Conservation (phyloP, 2,797 vertebrate genomes). For the Astyanax mexicanus region DNA sequence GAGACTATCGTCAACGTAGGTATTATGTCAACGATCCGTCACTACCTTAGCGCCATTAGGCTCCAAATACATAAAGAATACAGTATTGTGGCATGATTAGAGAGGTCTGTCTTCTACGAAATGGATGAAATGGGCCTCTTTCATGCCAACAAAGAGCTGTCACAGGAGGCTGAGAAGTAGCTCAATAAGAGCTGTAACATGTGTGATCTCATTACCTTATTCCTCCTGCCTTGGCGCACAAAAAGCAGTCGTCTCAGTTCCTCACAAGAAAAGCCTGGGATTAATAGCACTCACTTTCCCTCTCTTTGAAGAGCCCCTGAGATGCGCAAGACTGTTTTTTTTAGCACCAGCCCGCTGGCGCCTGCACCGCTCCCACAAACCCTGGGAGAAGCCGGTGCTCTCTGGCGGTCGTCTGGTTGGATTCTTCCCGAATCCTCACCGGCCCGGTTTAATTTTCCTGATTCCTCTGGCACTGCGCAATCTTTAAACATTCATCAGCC, state of each 20-base stretch:
- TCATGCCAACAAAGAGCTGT: slow-evolving; percentile 46
- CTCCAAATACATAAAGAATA: not conserved
- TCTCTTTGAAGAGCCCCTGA: slow-evolving; percentile 39
- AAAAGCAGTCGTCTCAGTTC: slow-evolving; percentile 51
- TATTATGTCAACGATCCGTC: not conserved
- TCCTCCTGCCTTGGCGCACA: slow-evolving; percentile 26
- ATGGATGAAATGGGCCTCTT: slow-evolving; percentile 29
- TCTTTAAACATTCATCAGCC: slow-evolving; percentile 49
- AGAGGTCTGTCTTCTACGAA: slow-evolving; percentile 32
- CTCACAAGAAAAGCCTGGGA: slow-evolving; percentile 63
- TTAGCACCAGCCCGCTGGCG: slow-evolving; percentile 15
- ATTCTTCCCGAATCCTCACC: slow-evolving; percentile 34
- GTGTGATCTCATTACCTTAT: slow-evolving; percentile 51
- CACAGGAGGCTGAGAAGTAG: slow-evolving; percentile 38
- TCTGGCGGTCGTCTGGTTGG: slow-evolving; percentile 29
- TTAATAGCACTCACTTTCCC: slow-evolving; percentile 68
- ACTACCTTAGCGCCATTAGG: not conserved
- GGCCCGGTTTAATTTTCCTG: slow-evolving; percentile 49
- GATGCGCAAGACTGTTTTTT: slow-evolving; percentile 38
- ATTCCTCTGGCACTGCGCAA: slow-evolving; percentile 38
- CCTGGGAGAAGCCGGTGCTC: slow-evolving; percentile 21
- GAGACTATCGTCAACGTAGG: not conserved
- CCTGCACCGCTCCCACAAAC: slow-evolving; percentile 29
- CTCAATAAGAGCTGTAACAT: slow-evolving; percentile 43
- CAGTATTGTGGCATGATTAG: slow-evolving; percentile 11